phyloP scores from a whole-genome alignment of 2,113 vertebrate genomes.

The Diadophis punctatus region DNA sequence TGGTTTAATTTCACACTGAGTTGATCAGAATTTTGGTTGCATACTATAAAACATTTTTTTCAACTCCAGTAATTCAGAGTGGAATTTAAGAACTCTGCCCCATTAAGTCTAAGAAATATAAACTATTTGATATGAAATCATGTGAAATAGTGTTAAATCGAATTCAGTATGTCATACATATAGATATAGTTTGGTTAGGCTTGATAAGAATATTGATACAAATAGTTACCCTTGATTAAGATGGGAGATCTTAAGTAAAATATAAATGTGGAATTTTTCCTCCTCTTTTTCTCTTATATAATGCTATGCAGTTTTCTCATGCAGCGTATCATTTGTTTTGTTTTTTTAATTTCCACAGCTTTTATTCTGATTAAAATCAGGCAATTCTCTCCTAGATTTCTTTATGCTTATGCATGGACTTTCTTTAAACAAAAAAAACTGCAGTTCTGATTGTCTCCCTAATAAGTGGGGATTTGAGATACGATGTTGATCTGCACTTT shows the following conservation, averaged over 20 bases:
- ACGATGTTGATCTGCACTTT: not conserved
- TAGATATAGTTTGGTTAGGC: not conserved
- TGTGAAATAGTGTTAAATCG: not conserved
- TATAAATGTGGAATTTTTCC: not conserved
- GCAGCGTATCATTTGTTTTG: not conserved
- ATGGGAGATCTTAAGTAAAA: not conserved
- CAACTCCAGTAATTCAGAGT: not conserved
- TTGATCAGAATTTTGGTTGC: not conserved
- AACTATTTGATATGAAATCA: not conserved
- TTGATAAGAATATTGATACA: not conserved
- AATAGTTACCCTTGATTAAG: not conserved
- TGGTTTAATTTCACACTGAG: not conserved
- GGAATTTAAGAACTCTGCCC: not conserved
- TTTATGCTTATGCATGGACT: not conserved
- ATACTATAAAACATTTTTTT: not conserved
- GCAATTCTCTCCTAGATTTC: not conserved
- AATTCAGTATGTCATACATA: not conserved
- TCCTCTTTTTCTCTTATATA: constrained; percentile 2
- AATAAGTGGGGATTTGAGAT: not conserved
- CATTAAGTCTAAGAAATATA: not conserved
- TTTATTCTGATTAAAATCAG: not conserved
- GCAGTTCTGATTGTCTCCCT: not conserved
- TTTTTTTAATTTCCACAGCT: not conserved
- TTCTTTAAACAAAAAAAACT: not conserved
- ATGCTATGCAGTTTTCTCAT: constrained; percentile 24